phyloP scores from a whole-genome alignment of 2,113 vertebrate genomes.

The Hippocampus abdominalis region DNA sequence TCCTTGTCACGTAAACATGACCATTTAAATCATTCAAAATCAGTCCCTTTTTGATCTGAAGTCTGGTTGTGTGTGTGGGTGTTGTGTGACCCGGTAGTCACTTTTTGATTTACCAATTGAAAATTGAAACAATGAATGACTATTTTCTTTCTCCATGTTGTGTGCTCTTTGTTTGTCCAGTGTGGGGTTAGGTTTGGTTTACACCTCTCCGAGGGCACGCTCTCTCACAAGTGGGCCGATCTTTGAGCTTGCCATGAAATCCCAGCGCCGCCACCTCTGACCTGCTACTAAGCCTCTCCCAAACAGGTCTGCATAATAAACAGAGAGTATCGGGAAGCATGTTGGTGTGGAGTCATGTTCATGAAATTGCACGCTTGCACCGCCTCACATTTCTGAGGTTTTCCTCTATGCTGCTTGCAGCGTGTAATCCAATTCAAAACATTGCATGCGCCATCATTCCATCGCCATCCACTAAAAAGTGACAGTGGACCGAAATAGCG shows the following conservation, averaged over 20 bases:
- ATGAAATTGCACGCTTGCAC: slow-evolving; percentile 33
- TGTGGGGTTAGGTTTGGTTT: slow-evolving; percentile 52
- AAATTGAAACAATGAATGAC: not conserved
- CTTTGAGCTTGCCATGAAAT: slow-evolving; percentile 60
- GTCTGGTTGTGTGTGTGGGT: not conserved
- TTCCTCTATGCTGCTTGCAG: slow-evolving; percentile 5
- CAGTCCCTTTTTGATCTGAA: too few relatives aligned
- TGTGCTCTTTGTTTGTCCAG: slow-evolving; percentile 31
- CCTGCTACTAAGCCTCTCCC: slow-evolving; percentile 49
- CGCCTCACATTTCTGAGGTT: slow-evolving; percentile 13
- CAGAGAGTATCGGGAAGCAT: slow-evolving; percentile 41
- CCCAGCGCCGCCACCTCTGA: slow-evolving; percentile 48
- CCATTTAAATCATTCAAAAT: not conserved
- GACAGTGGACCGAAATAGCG: slow-evolving; percentile 47
- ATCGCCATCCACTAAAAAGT: slow-evolving; percentile 23
- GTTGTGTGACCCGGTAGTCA: not conserved
- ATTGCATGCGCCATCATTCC: slow-evolving; percentile 15
- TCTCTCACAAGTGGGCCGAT: slow-evolving; percentile 53
- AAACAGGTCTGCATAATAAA: slow-evolving; percentile 53
- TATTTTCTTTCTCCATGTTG: slow-evolving; percentile 22
- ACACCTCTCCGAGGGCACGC: slow-evolving; percentile 33
- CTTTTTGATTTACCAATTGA: not conserved
- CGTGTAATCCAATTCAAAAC: slow-evolving; percentile 39
- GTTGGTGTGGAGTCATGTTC: slow-evolving; percentile 15
- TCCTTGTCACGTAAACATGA: not conserved